phyloP scores from a whole-genome alignment of 2,113 vertebrate genomes.

The Bostrychus sinensis region DNA sequence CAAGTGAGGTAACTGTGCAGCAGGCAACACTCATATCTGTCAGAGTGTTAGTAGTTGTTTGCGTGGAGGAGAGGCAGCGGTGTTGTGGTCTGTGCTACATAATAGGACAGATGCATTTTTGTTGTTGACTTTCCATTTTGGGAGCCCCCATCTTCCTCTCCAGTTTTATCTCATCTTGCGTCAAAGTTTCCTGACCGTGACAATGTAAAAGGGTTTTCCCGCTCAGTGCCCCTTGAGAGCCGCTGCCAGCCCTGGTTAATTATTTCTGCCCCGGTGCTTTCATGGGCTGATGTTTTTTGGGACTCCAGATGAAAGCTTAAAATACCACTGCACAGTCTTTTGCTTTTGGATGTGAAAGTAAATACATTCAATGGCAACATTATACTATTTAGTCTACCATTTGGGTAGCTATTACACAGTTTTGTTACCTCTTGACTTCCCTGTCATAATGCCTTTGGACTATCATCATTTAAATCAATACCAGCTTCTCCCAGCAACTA shows the following conservation, averaged over 20 bases:
- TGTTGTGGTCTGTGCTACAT: conserved; percentile 15
- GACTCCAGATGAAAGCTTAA: conserved; percentile 9
- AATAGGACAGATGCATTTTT: conserved; percentile 25
- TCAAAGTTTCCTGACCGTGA: conserved; percentile 51
- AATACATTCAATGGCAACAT: no score
- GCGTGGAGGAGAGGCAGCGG: neutral
- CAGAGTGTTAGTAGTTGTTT: neutral
- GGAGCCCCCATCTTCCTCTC: conserved; percentile 52
- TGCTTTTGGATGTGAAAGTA: no score
- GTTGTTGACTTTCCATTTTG: conserved; percentile 57
- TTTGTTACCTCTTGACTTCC: no score
- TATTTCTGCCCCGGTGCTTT: conserved; percentile 25
- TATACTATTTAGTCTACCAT: no score
- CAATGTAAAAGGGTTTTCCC: conserved; percentile 71
- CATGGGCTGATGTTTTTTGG: conserved; percentile 20
- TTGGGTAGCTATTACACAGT: no score
- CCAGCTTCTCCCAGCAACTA: no score
- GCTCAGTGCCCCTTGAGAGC: conserved; percentile 42
- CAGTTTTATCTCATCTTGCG: conserved; percentile 46
- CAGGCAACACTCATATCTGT: neutral
- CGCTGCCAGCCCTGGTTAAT: conserved; percentile 35
- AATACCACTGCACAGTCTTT: no score
- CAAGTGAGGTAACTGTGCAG: conserved; percentile 20
- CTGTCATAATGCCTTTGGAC: no score
- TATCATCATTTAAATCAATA: no score